Evolutionary conservation across 2,113 vertebrate species (phyloP).

Genomic region (Dendropsophus ebraccatus): DNA sequence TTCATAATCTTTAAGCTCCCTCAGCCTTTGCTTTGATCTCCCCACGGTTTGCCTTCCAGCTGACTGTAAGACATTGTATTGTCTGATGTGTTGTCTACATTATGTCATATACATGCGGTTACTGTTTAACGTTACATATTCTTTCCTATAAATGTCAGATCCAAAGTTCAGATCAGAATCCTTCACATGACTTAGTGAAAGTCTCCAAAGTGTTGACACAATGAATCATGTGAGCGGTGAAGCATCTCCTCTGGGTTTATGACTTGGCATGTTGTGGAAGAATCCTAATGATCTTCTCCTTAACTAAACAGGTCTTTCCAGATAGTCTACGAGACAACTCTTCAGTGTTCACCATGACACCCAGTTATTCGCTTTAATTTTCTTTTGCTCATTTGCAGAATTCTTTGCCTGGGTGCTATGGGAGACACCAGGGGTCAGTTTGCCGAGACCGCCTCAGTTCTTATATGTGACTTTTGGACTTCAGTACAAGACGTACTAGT

Average conservation of each 20-base stretch:
- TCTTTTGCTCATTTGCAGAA: background rate
- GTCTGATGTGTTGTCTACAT: too few relatives aligned
- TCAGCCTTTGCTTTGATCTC: too few relatives aligned
- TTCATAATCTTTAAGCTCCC: too few relatives aligned
- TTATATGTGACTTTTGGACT: too few relatives aligned
- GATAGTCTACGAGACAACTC: background rate
- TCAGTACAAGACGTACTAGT: too few relatives aligned
- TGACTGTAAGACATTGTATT: too few relatives aligned
- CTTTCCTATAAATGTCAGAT: background rate
- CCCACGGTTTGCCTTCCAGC: too few relatives aligned
- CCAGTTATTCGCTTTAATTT: background rate
- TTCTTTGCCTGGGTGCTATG: background rate
- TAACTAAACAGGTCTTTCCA: background rate
- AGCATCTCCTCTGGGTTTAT: background rate
- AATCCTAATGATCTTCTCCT: background rate
- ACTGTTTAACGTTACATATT: background rate
- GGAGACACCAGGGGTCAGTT: too few relatives aligned
- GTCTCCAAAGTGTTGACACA: background rate
- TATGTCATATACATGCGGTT: background rate
- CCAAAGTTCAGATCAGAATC: background rate
- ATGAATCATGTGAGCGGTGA: background rate
- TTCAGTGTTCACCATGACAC: background rate
- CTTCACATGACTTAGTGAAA: background rate
- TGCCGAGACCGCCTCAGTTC: too few relatives aligned
- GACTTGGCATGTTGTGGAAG: background rate